Percentiles rank a stretch among this genome's conserved stretches.
These are phyloP conservation scores for Ridgeia piscesae DNA, from an alignment of 1,140 invertebrate genomes.

Conservation along the genomic window DNA sequence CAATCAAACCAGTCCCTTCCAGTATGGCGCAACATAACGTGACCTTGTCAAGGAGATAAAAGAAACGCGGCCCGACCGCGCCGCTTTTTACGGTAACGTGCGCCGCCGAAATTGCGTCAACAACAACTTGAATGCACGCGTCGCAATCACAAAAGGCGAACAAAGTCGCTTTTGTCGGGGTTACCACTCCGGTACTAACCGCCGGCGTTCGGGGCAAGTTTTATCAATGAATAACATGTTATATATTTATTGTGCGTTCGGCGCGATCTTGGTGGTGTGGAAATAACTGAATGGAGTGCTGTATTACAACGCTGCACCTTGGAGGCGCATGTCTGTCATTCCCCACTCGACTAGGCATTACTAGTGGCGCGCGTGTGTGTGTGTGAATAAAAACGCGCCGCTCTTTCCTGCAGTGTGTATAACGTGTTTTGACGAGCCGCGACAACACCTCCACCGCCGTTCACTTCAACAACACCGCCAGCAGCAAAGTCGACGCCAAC, in stretches of 20 bases:
- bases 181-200: background rate
- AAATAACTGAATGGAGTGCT: background rate
- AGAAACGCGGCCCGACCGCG: background rate
- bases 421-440: background rate
- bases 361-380: no score
- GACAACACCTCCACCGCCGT: no score
- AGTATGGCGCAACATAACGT: background rate
- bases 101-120: background rate
- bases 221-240: background rate
- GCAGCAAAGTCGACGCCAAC: background rate
- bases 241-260: background rate
- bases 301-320: background rate
- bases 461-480: background rate
- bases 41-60: background rate
- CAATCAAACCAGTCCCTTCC: background rate
- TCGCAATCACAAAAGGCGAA: background rate
- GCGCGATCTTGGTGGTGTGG: background rate
- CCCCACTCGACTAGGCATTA: background rate
- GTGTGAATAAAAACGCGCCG: no score
- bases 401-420: background rate
- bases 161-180: background rate
- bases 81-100: background rate
- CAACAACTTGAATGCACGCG: background rate
- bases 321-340: background rate
- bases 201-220: background rate